Base-by-base conservation (phyloP, 2,888 invertebrate species). In the Chorisops tibialis region DNA sequence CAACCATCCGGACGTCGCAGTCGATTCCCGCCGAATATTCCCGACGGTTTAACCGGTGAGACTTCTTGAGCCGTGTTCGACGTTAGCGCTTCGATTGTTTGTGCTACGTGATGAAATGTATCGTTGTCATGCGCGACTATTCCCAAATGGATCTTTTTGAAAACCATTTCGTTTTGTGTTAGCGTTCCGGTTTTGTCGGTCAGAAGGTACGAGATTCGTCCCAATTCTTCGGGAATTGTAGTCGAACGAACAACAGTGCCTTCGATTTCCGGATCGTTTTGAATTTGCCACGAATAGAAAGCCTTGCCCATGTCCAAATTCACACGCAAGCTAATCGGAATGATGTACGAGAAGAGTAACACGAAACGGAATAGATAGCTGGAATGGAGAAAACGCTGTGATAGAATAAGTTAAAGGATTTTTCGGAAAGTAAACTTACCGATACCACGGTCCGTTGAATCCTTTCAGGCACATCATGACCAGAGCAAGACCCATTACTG, bases 251-350 rank as follows among this genome's bases (percentile, higher is more conserved):
- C 97, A 9, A 96, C 94, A 0, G 97, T 96, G 4, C 94, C 96
- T 65, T 88, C 87, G 68, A 99, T 96, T 69, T 91, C 86, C 59
- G 90, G 87, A 80, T 99, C 99, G 62, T 91, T 84, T 72, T 96
- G 94, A 70, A 99, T 97, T 68, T 92, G 88, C 91, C 94, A 98
- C 0, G 98, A 94, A 78, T 98, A 99, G 74, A 91, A 96, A 0
- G 92, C 90, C 80, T 99, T 99, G 1, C 97, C 98, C 93, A 99
- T 94, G 73, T 99, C 99, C 69, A 99, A 82, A 80, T 99, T 99
- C 1, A 99, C 98, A 66, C 99, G 83, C 72, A 99, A 85, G 80
- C 97, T 96, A 70, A 99, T 96, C 14, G 99, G 99, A 73, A 99
- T 97, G 71, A 99, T 99, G 80, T 99, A 99, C 0, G 99, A 99